Evolutionary conservation across 2,888 invertebrate genomes (phyloP).

Genomic region (Eumacrocentrus americanus): DNA sequence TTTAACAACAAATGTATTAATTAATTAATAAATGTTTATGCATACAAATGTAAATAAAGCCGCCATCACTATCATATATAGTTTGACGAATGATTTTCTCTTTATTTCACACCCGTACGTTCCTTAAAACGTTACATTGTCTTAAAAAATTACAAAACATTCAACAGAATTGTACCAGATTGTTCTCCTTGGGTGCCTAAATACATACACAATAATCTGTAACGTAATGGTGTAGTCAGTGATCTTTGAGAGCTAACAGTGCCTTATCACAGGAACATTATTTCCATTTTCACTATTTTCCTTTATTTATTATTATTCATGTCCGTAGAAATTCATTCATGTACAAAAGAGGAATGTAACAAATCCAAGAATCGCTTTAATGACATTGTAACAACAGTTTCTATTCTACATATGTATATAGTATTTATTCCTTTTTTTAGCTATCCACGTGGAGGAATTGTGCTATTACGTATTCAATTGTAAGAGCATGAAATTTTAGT

Average conservation of each 20-base stretch:
- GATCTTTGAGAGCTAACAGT: too few species aligned
- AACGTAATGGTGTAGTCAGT: too few species aligned
- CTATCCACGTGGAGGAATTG: not conserved
- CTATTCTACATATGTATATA: too few species aligned
- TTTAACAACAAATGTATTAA: not conserved
- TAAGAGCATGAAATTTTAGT: not conserved
- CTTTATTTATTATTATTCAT: not conserved
- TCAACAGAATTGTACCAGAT: slow-evolving; percentile 23
- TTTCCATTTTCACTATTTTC: slow-evolving; percentile 13
- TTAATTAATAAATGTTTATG: slow-evolving; percentile 13
- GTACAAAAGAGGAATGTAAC: slow-evolving; percentile 43
- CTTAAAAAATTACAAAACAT: slow-evolving; percentile 52
- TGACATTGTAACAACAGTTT: slow-evolving; percentile 26
- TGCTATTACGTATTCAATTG: not conserved
- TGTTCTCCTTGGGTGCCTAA: not conserved
- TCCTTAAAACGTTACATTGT: slow-evolving; percentile 35
- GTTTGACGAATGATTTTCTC: slow-evolving; percentile 26
- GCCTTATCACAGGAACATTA: slow-evolving; percentile 18
- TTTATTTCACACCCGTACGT: slow-evolving; percentile 44
- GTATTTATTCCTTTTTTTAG: too few species aligned
- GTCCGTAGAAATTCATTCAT: slow-evolving; percentile 13
- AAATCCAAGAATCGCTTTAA: slow-evolving; percentile 32
- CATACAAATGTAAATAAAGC: slow-evolving; percentile 50
- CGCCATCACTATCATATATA: slow-evolving; percentile 43
- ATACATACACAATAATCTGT: not conserved